Evolutionary conservation across 2,888 invertebrate genomes (phyloP).

Genomic region (Brenthis hecate): DNA sequence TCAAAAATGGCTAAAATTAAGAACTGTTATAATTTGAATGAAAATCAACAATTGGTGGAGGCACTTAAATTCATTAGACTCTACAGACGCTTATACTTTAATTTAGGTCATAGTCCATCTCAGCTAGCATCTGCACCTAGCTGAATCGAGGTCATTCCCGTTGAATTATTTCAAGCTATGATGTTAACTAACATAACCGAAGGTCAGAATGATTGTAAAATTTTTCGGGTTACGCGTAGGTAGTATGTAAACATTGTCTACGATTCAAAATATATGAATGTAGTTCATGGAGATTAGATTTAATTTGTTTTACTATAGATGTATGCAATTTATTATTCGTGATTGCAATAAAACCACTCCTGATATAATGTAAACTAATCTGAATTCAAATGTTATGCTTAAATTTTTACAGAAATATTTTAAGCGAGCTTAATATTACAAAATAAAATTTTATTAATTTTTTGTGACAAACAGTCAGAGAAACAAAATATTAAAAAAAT

Average conservation of each 20-base stretch:
- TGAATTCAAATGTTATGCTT: neutral
- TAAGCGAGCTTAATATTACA: no score
- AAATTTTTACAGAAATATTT: no score
- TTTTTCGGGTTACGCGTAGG: conserved; percentile 34
- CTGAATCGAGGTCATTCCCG: conserved; percentile 54
- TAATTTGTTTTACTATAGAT: conserved; percentile 3
- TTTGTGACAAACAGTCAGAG: no score
- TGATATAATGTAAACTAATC: neutral
- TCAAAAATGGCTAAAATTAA: no score
- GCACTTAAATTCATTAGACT: conserved; percentile 5
- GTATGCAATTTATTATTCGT: neutral
- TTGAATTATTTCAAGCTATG: conserved; percentile 70
- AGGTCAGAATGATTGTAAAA: conserved; percentile 57
- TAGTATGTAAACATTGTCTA: conserved; percentile 29
- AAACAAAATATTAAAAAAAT: no score
- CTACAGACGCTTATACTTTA: conserved; percentile 11
- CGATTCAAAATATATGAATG: neutral
- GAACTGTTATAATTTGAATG: neutral
- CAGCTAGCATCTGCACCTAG: conserved; percentile 27
- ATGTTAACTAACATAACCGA: conserved; percentile 56
- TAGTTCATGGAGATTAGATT: neutral
- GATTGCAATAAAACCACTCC: neutral
- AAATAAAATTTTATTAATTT: no score
- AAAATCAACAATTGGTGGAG: conserved; percentile 1
- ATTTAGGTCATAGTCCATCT: conserved; percentile 19